Evolutionary conservation across 2,797 vertebrate species (phyloP).

Genomic region (Harpagifer antarcticus): DNA sequence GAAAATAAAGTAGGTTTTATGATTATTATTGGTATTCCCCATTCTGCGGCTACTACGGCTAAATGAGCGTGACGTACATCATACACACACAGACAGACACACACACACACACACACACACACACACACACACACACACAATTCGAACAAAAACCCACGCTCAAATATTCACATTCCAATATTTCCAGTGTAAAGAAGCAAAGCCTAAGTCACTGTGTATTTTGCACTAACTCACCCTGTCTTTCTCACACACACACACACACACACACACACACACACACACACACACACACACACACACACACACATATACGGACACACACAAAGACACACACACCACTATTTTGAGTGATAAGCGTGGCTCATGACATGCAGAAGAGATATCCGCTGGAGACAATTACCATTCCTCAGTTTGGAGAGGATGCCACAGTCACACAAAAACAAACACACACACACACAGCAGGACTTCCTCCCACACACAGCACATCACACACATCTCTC

Average conservation of each 20-base stretch:
- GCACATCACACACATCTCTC: slow-evolving; percentile 4
- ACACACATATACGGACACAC: slow-evolving; percentile 16
- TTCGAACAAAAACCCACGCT: slow-evolving; percentile 13
- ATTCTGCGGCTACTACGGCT: slow-evolving; percentile 50
- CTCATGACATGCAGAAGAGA: slow-evolving; percentile 69
- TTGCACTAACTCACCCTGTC: slow-evolving; percentile 4
- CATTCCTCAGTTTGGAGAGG: slow-evolving; percentile 64
- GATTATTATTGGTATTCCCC: slow-evolving; percentile 75
- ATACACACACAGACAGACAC: slow-evolving; percentile 7
- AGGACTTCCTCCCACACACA: slow-evolving; percentile 1
- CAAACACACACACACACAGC: slow-evolving; percentile 14
- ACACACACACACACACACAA: slow-evolving; percentile 8
- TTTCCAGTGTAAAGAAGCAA: slow-evolving; percentile 64
- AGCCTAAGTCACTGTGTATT: slow-evolving; percentile 43
- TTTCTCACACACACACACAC: not conserved
- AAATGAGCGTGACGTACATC: slow-evolving; percentile 43
- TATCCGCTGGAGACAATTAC: slow-evolving; percentile 72
- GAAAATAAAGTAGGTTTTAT: slow-evolving; percentile 78
- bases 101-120: slow-evolving; percentile 21
- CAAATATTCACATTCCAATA: slow-evolving; percentile 46
- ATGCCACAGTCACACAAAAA: slow-evolving; percentile 39
- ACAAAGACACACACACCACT: slow-evolving; percentile 21
- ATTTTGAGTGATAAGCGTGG: slow-evolving; percentile 59
- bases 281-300: no score
- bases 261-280: no score